Percentiles rank a stretch among this genome's conserved stretches.
These are phyloP conservation scores for Pseudanteris insignis DNA, from an alignment of 2,888 invertebrate species.

Conservation along the genomic window DNA sequence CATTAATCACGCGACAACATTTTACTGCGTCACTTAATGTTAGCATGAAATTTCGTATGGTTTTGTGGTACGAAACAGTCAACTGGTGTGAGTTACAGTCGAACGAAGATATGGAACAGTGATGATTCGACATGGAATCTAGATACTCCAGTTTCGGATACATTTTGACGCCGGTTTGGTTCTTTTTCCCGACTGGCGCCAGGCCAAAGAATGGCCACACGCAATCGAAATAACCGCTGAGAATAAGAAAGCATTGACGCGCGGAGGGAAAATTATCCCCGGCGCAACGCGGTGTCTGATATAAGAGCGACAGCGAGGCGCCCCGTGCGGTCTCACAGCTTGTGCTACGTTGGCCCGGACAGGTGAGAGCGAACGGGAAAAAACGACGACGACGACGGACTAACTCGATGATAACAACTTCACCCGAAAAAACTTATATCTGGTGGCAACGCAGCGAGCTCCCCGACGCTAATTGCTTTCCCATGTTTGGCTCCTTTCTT, in stretches of 20 bases:
- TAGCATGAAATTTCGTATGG: slow-evolving; percentile 29
- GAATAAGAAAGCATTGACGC: slow-evolving; percentile 36
- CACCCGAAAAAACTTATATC: slow-evolving; percentile 61
- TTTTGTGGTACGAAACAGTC: too few species aligned
- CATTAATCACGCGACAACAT: slow-evolving; percentile 35
- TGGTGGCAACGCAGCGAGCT: slow-evolving; percentile 55
- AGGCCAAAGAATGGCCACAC: slow-evolving; percentile 17
- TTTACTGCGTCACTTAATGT: slow-evolving; percentile 32
- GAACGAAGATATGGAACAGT: too few species aligned
- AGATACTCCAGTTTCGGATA: too few species aligned
- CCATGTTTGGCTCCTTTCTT: slow-evolving; percentile 60
- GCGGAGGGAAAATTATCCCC: slow-evolving; percentile 44
- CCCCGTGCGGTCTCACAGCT: slow-evolving; percentile 31
- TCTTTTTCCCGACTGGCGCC: slow-evolving; percentile 12
- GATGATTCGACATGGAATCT: too few species aligned
- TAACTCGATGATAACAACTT: slow-evolving; percentile 38
- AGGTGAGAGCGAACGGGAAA: slow-evolving; percentile 40
- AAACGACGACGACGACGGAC: slow-evolving; percentile 26
- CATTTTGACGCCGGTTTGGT: too few species aligned
- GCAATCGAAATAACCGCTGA: slow-evolving; percentile 31
- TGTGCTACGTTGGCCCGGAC: slow-evolving; percentile 20
- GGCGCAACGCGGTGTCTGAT: slow-evolving; percentile 28
- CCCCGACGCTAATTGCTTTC: slow-evolving; percentile 65
- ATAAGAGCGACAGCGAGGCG: slow-evolving; percentile 42
- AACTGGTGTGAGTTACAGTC: too few species aligned